Evolutionary conservation across 2,888 invertebrate species (phyloP), one percentile per base, ranked within the genome.

Genomic region (Drosophila antonietae): DNA sequence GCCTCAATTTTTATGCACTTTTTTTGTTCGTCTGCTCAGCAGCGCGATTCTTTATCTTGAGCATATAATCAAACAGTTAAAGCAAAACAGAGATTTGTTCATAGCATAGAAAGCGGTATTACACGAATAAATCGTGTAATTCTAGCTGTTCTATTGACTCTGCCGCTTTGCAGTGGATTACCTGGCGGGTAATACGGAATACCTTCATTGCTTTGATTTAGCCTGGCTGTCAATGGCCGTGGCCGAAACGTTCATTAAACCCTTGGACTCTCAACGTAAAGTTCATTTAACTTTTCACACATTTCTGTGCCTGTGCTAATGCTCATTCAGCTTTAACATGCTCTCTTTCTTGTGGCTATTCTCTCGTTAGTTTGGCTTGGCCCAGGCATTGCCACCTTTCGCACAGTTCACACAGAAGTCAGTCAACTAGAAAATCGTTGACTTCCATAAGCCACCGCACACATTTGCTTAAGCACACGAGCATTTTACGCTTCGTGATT

Each of bases 401-500:
- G 62, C 74, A 63, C 57, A 46, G 70, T 84, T 88, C 89, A 76
- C 89, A 84, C 87, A 73, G 73, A 63, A 83, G 69, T 77, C 89
- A 81, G 80, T 84, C 73, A 74, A 63, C 65, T 81, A 72, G 65
- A 81, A 86, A 89, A 89, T 72, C 56, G 81, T 74, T 73, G 75
- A 81, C 87, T 89, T 89, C 89, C 84, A 83, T 79, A 74, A 68
- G 37, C 69, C 85, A 78, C 73, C 65, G 43, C 33, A 56, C 60
- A 71, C 68, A 83, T 86, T 83, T 76, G 79, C 63, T 65, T 71
- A 65, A 59, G 52, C 68, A 56, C 75, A 71, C 70, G 83, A 75
- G 72, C 71, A 73, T 87, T 89, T 83, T 77, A 89, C 89, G 84
- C 81, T 89, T 63, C 66, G 63, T 83, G 89, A 80, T 77, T 85